Evolutionary conservation across 2,888 invertebrate species (phyloP).

Genomic region (Ormyrus thymus): DNA sequence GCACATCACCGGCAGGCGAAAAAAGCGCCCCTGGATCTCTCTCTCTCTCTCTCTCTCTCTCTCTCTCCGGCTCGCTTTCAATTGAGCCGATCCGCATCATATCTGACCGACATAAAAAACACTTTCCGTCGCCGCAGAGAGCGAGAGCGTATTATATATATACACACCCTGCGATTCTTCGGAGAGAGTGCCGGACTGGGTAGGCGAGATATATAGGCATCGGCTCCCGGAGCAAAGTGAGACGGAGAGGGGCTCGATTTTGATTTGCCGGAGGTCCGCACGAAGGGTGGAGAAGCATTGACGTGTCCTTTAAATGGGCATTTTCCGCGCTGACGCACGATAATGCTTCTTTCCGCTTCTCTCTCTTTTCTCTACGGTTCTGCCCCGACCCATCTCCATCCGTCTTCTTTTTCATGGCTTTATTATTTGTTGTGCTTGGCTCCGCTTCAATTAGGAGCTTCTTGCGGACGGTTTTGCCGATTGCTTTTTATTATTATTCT

Average conservation of each 20-base stretch:
- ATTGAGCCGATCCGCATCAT: conserved; percentile 59
- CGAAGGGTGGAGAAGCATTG: conserved; percentile 42
- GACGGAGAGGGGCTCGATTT: conserved; percentile 34
- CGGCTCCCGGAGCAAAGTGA: neutral
- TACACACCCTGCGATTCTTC: neutral
- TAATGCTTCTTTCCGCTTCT: conserved; percentile 52
- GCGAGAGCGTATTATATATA: conserved; percentile 4
- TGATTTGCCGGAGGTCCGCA: conserved; percentile 47
- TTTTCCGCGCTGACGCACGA: conserved; percentile 55
- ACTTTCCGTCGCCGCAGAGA: conserved; percentile 47
- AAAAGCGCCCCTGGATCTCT: conserved; percentile 35
- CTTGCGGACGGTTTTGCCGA: conserved; percentile 2
- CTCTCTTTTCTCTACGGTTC: neutral
- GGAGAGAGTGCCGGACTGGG: conserved; percentile 1
- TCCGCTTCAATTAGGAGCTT: conserved; percentile 51
- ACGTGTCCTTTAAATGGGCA: conserved; percentile 56
- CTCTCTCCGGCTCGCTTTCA: conserved; percentile 9
- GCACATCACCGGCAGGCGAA: conserved; percentile 13
- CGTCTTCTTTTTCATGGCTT: conserved; percentile 48
- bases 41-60: too few relatives aligned
- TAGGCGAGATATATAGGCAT: neutral
- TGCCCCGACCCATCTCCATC: conserved; percentile 2
- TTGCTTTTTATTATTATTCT: conserved; percentile 20
- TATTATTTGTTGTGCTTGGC: conserved; percentile 50
- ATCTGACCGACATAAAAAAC: conserved; percentile 55